Conservation (phyloP, 2,888 invertebrate genomes). For the Eristalis pertinax region DNA sequence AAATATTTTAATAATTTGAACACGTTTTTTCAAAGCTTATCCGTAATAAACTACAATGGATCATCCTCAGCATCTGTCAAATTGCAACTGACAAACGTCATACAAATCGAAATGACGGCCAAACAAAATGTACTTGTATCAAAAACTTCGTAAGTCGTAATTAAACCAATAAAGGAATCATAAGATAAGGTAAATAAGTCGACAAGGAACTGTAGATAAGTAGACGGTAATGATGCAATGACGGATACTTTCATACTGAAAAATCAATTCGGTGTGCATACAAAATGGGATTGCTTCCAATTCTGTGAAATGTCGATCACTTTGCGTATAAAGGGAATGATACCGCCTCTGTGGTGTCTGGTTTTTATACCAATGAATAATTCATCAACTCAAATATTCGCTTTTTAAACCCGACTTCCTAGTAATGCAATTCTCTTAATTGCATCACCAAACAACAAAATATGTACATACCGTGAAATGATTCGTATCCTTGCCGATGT, state of each 20-base stretch:
- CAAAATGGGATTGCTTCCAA: neutral
- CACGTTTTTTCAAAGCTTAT: no score
- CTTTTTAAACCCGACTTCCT: conserved; percentile 51
- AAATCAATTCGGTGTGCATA: neutral
- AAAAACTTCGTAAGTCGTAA: no score
- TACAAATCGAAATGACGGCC: no score
- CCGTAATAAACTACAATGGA: no score
- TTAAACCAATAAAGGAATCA: no score
- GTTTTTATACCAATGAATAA: neutral
- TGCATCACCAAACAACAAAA: conserved; percentile 63
- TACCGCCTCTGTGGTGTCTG: neutral
- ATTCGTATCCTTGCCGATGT: conserved; percentile 22
- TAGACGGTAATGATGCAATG: no score
- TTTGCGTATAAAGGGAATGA: neutral
- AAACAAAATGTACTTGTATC: no score
- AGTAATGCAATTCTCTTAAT: conserved; percentile 67
- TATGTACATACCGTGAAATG: conserved; percentile 59
- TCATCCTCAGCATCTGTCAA: no score
- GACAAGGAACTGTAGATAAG: no score
- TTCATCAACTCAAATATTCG: neutral
- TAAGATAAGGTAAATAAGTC: no score
- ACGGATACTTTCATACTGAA: neutral
- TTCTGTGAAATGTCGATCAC: neutral
- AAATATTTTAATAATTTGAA: no score
- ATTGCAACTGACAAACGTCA: no score